These are phyloP conservation scores for Saturnia japonica DNA, from an alignment of 2,888 invertebrate genomes.

Conservation along the genomic window DNA sequence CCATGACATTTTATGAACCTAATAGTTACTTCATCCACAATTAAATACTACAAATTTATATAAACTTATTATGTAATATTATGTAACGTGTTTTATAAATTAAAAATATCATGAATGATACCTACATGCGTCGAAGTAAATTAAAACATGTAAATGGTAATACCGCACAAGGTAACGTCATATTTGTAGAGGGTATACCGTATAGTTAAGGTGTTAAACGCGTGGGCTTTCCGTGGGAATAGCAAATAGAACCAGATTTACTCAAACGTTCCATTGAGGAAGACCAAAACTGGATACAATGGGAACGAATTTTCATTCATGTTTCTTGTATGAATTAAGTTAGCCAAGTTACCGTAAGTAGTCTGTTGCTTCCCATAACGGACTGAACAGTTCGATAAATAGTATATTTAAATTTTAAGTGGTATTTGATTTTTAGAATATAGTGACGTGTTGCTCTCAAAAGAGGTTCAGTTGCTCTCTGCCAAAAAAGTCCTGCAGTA, in stretches of 20 bases:
- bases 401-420: not conserved
- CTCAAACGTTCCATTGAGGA: slow-evolving; percentile 40
- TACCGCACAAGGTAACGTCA: slow-evolving; percentile 35
- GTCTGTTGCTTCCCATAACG: not conserved
- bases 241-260: slow-evolving; percentile 53
- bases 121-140: slow-evolving; percentile 24
- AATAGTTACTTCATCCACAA: too few relatives aligned
- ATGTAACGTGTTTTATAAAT: slow-evolving; percentile 1
- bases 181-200: slow-evolving; percentile 31
- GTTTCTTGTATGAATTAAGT: slow-evolving; percentile 24
- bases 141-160: slow-evolving; percentile 22
- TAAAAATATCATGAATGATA: slow-evolving; percentile 27
- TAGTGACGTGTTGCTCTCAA: too few relatives aligned
- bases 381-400: not conserved
- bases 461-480: too few relatives aligned
- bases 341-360: slow-evolving; percentile 24
- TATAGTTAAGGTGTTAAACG: slow-evolving; percentile 59
- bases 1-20: too few relatives aligned
- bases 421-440: too few relatives aligned
- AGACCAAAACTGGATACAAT: slow-evolving; percentile 25
- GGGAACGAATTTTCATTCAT: slow-evolving; percentile 35
- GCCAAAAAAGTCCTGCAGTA: too few relatives aligned
- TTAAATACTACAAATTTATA: too few relatives aligned
- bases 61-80: not conserved
- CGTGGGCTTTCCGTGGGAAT: slow-evolving; percentile 70